Base-by-base conservation (phyloP, 2,797 vertebrate genomes). In the Myotis daubentonii region DNA sequence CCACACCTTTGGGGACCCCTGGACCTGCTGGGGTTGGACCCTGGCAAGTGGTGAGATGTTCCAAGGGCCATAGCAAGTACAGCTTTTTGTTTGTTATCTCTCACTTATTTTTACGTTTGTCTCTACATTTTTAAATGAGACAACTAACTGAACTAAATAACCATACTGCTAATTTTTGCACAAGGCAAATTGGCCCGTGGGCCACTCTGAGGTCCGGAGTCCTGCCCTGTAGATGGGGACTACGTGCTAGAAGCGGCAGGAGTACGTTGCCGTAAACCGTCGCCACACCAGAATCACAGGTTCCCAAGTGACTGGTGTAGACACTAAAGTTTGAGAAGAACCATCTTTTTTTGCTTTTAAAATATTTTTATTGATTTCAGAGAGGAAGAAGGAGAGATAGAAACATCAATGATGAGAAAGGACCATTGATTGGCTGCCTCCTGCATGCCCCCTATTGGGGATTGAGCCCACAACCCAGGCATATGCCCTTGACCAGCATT, bases 141-240 rank as follows among this genome's bases (percentile, higher is more conserved):
- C 20, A 78, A 62, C 51, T 81, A 81, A 92, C 19, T 65, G 57
- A 53, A 83, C n/a, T 57, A 74, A 79, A n/a, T 16, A 66, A 65
- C 38, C 15, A 22, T 30, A 47, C 8, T 79, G 22, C 51, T 92
- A 16, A 57, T 68, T 16, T 80, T 66, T 89, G 65, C 30, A 12
- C 3, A 12, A 49, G 33, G 3, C 4, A 11, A 6, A 2, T 11
- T 25, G 62, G 38, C 55, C n/a, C n/a, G 3, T 12, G 71, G 36
- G 36, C 70, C 17, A 16, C 22, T 5, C 38, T 49, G 57, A 49
- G 30, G n/a, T 22, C 33, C 68, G 23, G 66, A 33, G n/a, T 22
- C 20, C 28, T 60, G 13, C 6, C 2, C 12, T 28, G 75, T 16
- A 55, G 57, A 8, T 41, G 44, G 33, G 38, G 25, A 71, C 36